A percentile compares a stretch with the other conserved stretches of the same genome.
Conservation (phyloP, 2,797 vertebrate species). For the Meriones psammophilus region DNA sequence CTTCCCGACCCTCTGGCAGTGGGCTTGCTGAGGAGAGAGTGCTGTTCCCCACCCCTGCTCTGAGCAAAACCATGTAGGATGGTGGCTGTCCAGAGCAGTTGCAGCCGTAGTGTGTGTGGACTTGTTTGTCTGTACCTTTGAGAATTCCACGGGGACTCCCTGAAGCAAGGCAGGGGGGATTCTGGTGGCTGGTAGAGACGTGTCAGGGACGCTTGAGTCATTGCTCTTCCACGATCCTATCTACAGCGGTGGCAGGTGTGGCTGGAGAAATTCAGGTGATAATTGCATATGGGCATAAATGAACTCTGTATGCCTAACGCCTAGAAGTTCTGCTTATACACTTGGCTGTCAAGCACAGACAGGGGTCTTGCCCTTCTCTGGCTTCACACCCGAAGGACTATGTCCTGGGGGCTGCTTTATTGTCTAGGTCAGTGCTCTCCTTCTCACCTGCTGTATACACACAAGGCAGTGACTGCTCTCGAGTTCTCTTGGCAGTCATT, state of each 20-base stretch:
- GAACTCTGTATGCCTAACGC: neutral
- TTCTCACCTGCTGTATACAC: neutral
- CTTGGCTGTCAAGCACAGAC: neutral
- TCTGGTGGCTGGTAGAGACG: neutral
- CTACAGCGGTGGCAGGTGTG: slow-evolving; percentile 39
- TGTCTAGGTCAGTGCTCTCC: neutral
- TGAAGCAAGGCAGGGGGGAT: neutral
- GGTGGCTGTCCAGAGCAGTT: neutral
- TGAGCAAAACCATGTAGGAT: neutral
- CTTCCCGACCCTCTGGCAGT: neutral
- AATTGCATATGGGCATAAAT: neutral
- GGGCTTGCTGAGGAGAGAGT: neutral
- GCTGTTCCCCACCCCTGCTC: neutral
- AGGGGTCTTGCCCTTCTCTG: neutral
- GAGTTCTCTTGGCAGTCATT: slow-evolving; percentile 7
- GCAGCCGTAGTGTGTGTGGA: neutral
- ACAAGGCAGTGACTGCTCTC: neutral
- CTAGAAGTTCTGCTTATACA: neutral
- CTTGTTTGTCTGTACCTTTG: neutral
- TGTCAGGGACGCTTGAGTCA: slow-evolving; percentile 19
- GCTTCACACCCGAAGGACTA: neutral
- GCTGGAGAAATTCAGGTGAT: slow-evolving; percentile 34
- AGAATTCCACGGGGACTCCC: neutral
- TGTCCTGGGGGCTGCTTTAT: neutral
- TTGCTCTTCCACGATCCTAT: slow-evolving; percentile 1